Conservation (phyloP, 2,113 vertebrate species). For the Nothoprocta pentlandii region DNA sequence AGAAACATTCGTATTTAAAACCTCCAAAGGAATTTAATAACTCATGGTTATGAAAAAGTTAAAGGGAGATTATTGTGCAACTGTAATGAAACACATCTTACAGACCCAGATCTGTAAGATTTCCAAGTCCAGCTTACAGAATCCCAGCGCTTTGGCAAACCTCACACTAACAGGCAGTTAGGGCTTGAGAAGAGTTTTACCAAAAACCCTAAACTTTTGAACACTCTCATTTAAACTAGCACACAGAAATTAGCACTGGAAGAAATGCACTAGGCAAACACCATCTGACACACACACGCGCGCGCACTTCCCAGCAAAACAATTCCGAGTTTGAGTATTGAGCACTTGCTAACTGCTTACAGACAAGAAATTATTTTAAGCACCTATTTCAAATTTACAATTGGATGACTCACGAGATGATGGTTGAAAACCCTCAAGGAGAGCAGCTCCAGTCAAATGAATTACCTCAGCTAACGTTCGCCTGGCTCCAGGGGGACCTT, state of each 20-base stretch:
- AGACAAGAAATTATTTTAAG: background rate
- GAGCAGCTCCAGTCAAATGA: background rate
- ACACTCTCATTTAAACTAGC: background rate
- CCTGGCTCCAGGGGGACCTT: accelerated
- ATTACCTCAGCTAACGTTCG: background rate
- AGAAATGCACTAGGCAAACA: background rate
- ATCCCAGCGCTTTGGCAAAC: background rate
- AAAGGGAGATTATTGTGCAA: background rate
- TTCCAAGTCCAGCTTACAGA: background rate
- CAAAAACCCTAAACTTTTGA: background rate
- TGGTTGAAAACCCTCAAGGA: background rate
- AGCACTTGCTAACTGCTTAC: background rate
- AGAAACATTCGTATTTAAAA: background rate
- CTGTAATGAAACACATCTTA: background rate
- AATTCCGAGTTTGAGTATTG: background rate
- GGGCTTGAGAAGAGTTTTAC: background rate
- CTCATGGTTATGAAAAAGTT: background rate
- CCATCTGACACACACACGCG: background rate
- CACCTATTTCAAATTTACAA: background rate
- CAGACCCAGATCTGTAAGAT: background rate
- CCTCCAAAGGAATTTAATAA: background rate
- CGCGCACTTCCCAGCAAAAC: background rate
- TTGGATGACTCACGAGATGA: background rate
- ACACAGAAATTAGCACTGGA: background rate
- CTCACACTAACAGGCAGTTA: background rate